Evolutionary conservation across 2,113 vertebrate genomes (phyloP), one percentile per base, ranked within the genome.

Genomic region (Ictidomys tridecemlineatus): DNA sequence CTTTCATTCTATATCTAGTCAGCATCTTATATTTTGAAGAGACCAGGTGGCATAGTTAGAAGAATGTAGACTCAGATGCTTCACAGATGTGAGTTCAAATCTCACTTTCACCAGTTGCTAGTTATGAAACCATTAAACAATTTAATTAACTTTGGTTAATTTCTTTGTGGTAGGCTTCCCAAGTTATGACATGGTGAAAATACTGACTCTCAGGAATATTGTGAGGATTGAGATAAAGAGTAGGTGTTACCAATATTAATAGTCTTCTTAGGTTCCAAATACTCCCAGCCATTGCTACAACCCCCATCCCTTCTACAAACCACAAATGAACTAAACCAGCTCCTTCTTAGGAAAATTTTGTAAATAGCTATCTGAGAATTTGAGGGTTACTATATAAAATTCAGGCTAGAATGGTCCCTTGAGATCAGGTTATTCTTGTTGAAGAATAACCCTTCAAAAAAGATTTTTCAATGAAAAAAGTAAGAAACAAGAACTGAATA

Each of bases 11-110:
- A 32, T 83, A 16, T 77, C 69, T 95, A 61, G 42, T 87, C 53
- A 79, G n/a, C 61, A 91, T 92, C 65, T 92, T 89, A 85, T 48
- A 58, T 78, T 76, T 58, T 69, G 42, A 58, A 96, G 76, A 91
- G 22, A 86, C 26, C 65, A 37, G 6, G 9, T 58, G 32, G 67
- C 37, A 53, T 9, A 85, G 20, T 90, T 42, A 80, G 42, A 83
- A 77, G 37, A 89, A 91, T 12, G 28, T 11, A 77, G 58, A 76
- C 48, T 48, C 63, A 45, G 78, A 92, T n/a, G 24, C 51, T 73
- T 87, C 80, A 30, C n/a, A 87, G 53, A 87, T 32, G 22, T 83
- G 58, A 12, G 32, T 67, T 77, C 42, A 86, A 89, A 82, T 74
- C 53, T 84, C 16, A 85, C 16, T 51, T 70, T 45, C 5, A 53